phyloP scores from a whole-genome alignment of 2,797 vertebrate genomes.

The Acanthiza pusilla region DNA sequence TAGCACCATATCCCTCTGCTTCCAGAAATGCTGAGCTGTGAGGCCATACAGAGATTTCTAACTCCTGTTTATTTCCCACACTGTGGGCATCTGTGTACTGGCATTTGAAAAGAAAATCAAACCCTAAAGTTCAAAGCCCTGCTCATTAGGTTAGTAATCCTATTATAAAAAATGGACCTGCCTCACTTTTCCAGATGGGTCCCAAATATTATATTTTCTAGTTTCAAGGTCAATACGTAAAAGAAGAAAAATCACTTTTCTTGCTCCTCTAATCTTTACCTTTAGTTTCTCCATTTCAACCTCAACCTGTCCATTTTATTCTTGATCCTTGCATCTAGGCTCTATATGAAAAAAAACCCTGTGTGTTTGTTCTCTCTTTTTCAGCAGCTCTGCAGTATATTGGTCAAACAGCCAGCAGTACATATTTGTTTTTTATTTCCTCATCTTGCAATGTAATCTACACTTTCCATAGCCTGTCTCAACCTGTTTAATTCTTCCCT shows the following conservation, averaged over 20 bases:
- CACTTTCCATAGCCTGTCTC: not conserved
- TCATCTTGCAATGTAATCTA: not conserved
- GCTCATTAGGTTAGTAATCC: not conserved
- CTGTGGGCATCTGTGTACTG: not conserved
- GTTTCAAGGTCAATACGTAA: not conserved
- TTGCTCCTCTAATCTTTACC: not conserved
- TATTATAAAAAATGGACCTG: not conserved
- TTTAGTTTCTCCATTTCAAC: not conserved
- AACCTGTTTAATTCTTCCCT: not conserved
- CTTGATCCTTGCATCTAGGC: not conserved
- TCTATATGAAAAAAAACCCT: not conserved
- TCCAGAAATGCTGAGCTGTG: not conserved
- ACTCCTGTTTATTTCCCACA: not conserved
- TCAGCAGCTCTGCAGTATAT: not conserved
- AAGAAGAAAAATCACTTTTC: not conserved
- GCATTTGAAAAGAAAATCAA: not conserved
- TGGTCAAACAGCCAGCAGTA: not conserved
- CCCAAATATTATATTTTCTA: not conserved
- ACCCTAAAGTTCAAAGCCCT: not conserved
- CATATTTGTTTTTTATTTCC: not conserved
- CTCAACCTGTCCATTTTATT: not conserved
- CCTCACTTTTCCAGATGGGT: not conserved
- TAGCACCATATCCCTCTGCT: not conserved
- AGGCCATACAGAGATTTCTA: rapidly evolving
- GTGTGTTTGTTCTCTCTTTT: not conserved